phyloP scores from a whole-genome alignment of 2,797 vertebrate species.

The Eulemur albifrons region DNA sequence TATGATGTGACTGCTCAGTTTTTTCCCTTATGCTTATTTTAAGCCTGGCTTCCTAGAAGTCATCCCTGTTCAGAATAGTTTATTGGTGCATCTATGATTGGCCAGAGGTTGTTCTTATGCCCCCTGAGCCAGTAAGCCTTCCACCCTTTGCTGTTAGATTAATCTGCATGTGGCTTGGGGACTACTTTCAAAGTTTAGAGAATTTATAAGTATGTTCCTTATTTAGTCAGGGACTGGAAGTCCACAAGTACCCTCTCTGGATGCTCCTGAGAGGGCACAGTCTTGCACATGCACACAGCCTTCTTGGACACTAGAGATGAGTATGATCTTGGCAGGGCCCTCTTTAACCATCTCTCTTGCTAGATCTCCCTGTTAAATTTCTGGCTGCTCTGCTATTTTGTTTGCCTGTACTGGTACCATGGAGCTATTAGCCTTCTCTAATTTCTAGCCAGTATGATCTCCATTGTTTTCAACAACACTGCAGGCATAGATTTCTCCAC shows the following conservation, averaged over 20 bases:
- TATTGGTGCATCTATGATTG: background rate
- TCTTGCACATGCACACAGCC: background rate
- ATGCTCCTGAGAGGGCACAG: background rate
- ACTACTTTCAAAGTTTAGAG: conserved; percentile 41
- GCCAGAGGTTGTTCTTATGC: background rate
- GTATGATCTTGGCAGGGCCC: background rate
- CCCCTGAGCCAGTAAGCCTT: background rate
- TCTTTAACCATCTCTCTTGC: background rate
- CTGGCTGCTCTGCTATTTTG: background rate
- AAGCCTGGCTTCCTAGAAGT: background rate
- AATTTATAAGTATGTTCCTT: background rate
- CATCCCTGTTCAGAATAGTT: background rate
- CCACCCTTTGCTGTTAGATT: background rate
- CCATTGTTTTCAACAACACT: background rate
- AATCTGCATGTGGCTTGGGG: background rate
- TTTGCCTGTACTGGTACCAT: background rate
- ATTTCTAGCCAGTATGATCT: background rate
- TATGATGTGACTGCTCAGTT: background rate
- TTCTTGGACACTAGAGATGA: background rate
- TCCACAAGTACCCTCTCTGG: background rate
- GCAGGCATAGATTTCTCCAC: background rate
- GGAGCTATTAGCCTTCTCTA: background rate
- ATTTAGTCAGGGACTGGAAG: background rate
- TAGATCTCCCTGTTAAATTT: background rate
- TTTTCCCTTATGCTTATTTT: conserved; percentile 8